Percentiles rank a stretch among this genome's conserved stretches.
Conservation (phyloP, 2,888 invertebrate genomes). For the Drosophila mimica region DNA sequence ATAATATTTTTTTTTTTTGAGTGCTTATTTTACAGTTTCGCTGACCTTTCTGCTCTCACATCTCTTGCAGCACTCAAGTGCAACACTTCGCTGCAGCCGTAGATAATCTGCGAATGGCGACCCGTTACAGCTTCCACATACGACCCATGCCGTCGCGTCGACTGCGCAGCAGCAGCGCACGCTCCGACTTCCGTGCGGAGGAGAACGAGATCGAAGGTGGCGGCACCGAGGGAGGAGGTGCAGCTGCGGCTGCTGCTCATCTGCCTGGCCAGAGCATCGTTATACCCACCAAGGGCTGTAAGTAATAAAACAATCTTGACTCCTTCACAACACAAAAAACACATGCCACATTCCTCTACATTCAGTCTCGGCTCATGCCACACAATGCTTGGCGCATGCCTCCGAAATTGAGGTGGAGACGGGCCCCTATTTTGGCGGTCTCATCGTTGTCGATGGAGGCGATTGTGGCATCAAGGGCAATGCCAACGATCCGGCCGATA, state of each 20-base stretch:
- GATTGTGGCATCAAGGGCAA: conserved; percentile 91
- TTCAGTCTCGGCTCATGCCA: conserved; percentile 92
- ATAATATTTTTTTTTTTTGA: background rate
- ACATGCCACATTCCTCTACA: background rate
- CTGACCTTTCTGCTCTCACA: conserved; percentile 4
- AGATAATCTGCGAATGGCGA: conserved; percentile 91
- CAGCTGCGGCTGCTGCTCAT: conserved; percentile 74
- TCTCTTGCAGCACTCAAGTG: conserved; percentile 66
- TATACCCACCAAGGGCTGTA: conserved; percentile 93
- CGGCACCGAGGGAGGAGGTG: conserved; percentile 82
- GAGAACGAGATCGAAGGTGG: conserved; percentile 82
- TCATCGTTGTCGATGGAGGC: conserved; percentile 90
- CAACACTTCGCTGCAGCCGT: conserved; percentile 87
- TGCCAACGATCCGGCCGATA: conserved; percentile 89
- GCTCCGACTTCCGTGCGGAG: conserved; percentile 84
- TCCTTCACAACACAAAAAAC: background rate
- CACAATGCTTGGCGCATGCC: conserved; percentile 91
- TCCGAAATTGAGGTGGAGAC: conserved; percentile 94
- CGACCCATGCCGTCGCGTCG: conserved; percentile 85
- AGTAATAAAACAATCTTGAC: conserved; percentile 81
- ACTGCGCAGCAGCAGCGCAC: conserved; percentile 82
- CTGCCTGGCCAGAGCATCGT: conserved; percentile 89
- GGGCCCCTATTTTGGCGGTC: conserved; percentile 92
- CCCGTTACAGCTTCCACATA: conserved; percentile 92
- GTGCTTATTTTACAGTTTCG: background rate